phyloP scores from a whole-genome alignment of 2,113 vertebrate genomes.

The Perca schrenkii region DNA sequence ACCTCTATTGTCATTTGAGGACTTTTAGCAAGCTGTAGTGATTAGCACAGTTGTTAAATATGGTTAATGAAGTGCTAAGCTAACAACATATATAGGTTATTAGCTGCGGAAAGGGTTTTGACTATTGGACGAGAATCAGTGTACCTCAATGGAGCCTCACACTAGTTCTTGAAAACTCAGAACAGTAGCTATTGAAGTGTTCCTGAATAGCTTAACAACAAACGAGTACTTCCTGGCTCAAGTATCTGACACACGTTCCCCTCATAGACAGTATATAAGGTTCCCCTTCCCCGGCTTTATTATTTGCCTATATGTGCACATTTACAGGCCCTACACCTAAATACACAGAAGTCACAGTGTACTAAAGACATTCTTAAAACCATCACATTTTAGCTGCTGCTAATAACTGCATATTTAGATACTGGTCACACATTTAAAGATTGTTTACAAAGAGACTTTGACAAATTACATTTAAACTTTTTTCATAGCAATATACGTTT shows the following conservation, averaged over 20 bases:
- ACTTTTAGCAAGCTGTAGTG: constrained; percentile 18
- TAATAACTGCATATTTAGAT: neutral
- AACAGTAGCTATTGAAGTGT: constrained; percentile 19
- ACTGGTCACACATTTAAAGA: neutral
- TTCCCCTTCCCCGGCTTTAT: neutral
- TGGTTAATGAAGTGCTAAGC: constrained; percentile 60
- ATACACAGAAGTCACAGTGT: neutral
- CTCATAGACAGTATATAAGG: no score
- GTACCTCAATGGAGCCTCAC: constrained; percentile 15
- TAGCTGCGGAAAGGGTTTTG: constrained; percentile 13
- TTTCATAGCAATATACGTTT: neutral
- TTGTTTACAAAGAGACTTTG: neutral
- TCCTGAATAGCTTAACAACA: constrained; percentile 8
- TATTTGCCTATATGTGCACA: neutral
- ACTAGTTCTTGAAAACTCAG: constrained; percentile 11
- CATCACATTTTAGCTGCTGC: neutral
- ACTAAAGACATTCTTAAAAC: neutral
- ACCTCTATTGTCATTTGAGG: constrained; percentile 52
- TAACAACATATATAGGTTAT: constrained; percentile 42
- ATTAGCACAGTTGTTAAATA: constrained; percentile 66
- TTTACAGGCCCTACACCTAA: neutral
- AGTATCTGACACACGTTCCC: constrained; percentile 15
- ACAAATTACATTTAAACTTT: neutral
- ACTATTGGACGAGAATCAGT: constrained; percentile 32
- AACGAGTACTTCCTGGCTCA: neutral